Conservation (phyloP, 2,888 invertebrate species). For the Choristoneura rosaceana region DNA sequence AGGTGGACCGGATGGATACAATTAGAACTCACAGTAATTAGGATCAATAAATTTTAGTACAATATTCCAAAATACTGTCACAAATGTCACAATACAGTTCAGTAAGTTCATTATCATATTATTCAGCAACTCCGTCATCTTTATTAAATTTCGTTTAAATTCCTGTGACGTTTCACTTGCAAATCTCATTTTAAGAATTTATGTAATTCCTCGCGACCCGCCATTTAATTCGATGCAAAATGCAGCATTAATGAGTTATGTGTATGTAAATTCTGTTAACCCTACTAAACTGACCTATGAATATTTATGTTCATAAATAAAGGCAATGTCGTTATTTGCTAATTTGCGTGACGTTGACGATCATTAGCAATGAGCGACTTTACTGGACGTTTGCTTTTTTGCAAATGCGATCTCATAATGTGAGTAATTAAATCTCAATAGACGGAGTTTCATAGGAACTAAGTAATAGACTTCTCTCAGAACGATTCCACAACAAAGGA, state of each 20-base stretch:
- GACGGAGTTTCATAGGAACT: not conserved
- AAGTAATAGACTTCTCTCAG: not conserved
- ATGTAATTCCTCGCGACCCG: not conserved
- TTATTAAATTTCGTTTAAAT: not conserved
- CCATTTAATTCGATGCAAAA: not conserved
- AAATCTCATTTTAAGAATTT: not conserved
- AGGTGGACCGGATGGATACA: no score
- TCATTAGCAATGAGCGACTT: not conserved
- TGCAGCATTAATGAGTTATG: not conserved
- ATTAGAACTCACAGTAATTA: no score
- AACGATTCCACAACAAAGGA: not conserved
- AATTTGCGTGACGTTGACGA: not conserved
- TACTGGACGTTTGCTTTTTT: not conserved
- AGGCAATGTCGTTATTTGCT: not conserved
- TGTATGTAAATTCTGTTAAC: not conserved
- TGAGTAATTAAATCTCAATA: not conserved
- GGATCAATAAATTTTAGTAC: not conserved
- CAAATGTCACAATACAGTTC: not conserved
- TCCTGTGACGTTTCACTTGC: not conserved
- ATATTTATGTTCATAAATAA: not conserved
- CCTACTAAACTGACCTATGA: constrained; percentile 3
- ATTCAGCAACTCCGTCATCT: not conserved
- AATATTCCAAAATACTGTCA: not conserved
- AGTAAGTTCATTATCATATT: not conserved
- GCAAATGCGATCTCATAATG: not conserved